Conservation (phyloP, 2,888 invertebrate species). For the Tachina fera region DNA sequence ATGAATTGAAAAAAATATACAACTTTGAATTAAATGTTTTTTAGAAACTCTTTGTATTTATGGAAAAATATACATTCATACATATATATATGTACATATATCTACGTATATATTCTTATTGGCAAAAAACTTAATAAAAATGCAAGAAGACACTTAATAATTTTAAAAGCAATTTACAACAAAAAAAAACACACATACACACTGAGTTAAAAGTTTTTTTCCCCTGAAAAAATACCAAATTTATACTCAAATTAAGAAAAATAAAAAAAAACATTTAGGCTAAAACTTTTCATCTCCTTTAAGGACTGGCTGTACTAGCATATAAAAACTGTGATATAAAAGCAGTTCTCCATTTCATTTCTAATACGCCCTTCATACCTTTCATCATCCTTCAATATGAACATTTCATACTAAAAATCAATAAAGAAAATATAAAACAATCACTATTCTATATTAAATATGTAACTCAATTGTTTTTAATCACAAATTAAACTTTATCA, state of each 20-base stretch:
- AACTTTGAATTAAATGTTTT: constrained; percentile 53
- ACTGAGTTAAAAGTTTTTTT: constrained; percentile 4
- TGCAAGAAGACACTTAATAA: constrained; percentile 1
- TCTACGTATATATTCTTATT: constrained; percentile 20
- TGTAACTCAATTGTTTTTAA: constrained; percentile 34
- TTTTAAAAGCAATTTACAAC: constrained; percentile 44
- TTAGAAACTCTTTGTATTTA: constrained; percentile 64
- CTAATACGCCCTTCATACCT: neutral
- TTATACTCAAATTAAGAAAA: constrained; percentile 16
- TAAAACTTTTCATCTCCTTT: constrained; percentile 21
- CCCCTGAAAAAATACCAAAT: neutral
- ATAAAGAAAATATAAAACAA: constrained; percentile 41
- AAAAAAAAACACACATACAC: neutral
- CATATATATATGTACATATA: constrained; percentile 5
- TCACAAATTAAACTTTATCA: neutral
- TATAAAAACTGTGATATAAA: constrained; percentile 69
- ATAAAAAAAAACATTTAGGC: constrained; percentile 1
- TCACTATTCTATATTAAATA: constrained; percentile 39
- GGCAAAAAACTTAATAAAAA: neutral
- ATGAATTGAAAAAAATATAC: constrained; percentile 39
- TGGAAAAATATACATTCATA: neutral
- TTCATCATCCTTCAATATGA: neutral
- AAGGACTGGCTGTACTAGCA: constrained; percentile 61
- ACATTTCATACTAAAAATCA: constrained; percentile 4
- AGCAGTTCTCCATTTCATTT: constrained; percentile 52